phyloP scores from a whole-genome alignment of 92 coral and sea anemone genomes.

The Phenganax subtilis region DNA sequence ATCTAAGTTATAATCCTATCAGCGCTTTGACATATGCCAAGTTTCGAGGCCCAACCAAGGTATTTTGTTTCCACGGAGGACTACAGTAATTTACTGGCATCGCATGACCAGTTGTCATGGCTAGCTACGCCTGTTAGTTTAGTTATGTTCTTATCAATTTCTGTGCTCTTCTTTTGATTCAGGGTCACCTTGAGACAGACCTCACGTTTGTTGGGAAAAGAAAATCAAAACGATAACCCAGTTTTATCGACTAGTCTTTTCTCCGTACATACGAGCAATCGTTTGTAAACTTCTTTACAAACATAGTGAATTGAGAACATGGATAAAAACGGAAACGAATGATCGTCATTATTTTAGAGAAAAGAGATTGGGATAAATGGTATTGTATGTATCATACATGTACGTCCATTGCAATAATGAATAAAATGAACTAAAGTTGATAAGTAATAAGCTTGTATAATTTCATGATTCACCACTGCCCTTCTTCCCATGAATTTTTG shows the following conservation, averaged over 20 bases:
- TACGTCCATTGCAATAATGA: no score
- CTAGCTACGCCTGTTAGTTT: background rate
- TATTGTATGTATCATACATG: no score
- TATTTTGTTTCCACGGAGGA: background rate
- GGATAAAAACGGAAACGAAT: no score
- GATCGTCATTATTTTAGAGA: no score
- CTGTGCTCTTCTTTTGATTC: background rate
- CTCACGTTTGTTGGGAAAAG: constrained; percentile 49
- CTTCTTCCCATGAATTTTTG: no score
- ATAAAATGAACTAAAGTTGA: no score
- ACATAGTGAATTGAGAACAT: background rate
- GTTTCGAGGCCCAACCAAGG: no score
- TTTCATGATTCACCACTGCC: no score
- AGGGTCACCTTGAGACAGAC: constrained; percentile 84
- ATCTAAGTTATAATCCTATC: no score
- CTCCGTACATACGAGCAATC: background rate
- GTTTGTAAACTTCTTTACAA: background rate
- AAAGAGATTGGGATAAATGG: no score
- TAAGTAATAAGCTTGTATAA: no score
- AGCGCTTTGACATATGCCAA: no score
- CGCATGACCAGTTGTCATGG: background rate
- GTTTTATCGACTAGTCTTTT: background rate
- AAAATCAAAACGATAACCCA: constrained; percentile 33
- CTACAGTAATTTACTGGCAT: background rate
- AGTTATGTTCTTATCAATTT: background rate